phyloP scores from a whole-genome alignment of 1,140 invertebrate genomes.

The Vanessa tameamea region DNA sequence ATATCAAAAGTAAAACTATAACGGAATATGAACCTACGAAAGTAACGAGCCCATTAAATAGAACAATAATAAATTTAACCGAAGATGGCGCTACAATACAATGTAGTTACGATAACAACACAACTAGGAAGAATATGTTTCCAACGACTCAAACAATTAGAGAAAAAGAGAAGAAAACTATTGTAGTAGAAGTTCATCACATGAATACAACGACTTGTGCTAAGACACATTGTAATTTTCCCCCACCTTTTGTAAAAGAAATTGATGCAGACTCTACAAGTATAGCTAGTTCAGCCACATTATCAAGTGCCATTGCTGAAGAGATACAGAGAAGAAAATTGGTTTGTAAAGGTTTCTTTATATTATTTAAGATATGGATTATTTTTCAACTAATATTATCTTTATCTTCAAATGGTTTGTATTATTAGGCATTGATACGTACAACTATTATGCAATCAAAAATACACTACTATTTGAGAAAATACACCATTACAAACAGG shows the following conservation, averaged over 20 bases:
- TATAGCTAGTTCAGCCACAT: conserved; percentile 65
- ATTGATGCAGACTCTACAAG: conserved; percentile 57
- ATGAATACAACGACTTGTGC: conserved; percentile 53
- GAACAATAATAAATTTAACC: conserved; percentile 85
- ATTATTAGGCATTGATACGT: no score
- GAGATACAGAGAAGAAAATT: conserved; percentile 79
- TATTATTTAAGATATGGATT: neutral
- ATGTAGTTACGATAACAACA: conserved; percentile 80
- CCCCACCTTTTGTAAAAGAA: conserved; percentile 58
- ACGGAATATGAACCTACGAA: conserved; percentile 55
- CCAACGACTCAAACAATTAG: conserved; percentile 55
- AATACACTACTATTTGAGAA: no score
- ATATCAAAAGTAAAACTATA: conserved; percentile 56
- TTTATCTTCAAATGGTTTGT: no score
- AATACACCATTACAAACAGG: no score
- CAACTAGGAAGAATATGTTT: conserved; percentile 59
- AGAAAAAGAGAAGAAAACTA: conserved; percentile 81
- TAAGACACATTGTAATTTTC: conserved; percentile 58
- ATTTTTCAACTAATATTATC: no score
- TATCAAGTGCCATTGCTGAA: conserved; percentile 82
- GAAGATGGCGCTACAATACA: conserved; percentile 85
- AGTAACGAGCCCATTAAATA: conserved; percentile 78
- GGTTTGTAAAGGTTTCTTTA: conserved; percentile 48
- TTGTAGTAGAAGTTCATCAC: conserved; percentile 83
- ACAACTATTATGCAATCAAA: no score